Conservation (phyloP, 2,888 invertebrate genomes). For the Caenorhabditis becei region DNA sequence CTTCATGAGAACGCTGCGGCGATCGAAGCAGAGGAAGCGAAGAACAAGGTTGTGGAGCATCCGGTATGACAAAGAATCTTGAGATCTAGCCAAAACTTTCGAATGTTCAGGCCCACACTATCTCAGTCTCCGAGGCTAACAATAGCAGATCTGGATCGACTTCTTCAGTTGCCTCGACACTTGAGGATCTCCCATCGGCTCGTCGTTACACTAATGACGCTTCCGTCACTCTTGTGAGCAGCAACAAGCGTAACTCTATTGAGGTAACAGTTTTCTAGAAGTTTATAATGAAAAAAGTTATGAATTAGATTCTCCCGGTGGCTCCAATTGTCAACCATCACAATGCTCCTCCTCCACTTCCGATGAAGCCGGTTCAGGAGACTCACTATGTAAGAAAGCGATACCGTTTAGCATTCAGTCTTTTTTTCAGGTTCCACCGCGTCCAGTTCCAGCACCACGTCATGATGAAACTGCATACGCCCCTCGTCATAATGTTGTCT, state of each 20-base stretch:
- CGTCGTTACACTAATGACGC: slow-evolving; percentile 32
- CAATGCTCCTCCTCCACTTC: slow-evolving; percentile 23
- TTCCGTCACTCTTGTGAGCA: slow-evolving; percentile 32
- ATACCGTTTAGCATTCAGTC: neutral
- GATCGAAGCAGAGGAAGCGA: slow-evolving; percentile 22
- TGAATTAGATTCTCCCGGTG: slow-evolving; percentile 12
- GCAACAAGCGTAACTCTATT: slow-evolving; percentile 32
- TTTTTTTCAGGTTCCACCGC: slow-evolving; percentile 18
- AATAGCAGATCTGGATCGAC: slow-evolving; percentile 26
- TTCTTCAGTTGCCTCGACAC: slow-evolving; percentile 47
- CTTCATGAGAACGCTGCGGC: slow-evolving; percentile 38
- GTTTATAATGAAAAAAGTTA: neutral
- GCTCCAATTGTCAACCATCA: slow-evolving; percentile 1
- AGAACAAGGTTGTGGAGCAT: slow-evolving; percentile 9
- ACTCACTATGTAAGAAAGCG: neutral
- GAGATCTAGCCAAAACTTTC: neutral
- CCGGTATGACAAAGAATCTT: neutral
- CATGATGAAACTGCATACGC: slow-evolving; percentile 37
- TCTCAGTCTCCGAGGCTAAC: neutral
- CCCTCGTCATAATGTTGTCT: slow-evolving; percentile 35
- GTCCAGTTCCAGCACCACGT: slow-evolving; percentile 39
- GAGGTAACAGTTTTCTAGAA: neutral
- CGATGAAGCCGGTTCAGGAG: slow-evolving; percentile 30
- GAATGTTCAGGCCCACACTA: neutral
- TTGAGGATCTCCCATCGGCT: slow-evolving; percentile 45